Conservation (phyloP, 1,140 invertebrate genomes). For the Sycobia sp. region DNA sequence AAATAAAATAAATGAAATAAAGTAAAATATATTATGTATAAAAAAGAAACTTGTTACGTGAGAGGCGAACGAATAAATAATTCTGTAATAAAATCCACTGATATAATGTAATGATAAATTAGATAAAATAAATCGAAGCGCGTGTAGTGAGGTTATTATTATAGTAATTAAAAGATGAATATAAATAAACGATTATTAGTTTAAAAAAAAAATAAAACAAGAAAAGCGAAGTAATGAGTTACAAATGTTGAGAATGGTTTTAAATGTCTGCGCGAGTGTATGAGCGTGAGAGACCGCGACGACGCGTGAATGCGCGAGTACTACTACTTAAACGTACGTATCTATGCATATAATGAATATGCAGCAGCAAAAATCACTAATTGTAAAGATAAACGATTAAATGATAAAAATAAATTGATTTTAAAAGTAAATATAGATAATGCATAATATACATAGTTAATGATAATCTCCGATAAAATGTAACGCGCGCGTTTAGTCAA, state of each 20-base stretch:
- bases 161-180: constrained; percentile 1
- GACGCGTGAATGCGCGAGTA: background rate
- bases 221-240: background rate
- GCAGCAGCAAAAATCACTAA: background rate
- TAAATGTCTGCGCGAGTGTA: too few species aligned
- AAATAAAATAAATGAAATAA: constrained; percentile 7
- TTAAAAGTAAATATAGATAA: constrained; percentile 17
- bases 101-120: constrained; percentile 26
- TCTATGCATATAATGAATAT: background rate
- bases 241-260: too few species aligned
- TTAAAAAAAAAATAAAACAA: background rate
- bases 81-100: constrained; percentile 22
- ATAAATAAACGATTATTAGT: constrained; percentile 3
- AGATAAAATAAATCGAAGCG: constrained; percentile 28
- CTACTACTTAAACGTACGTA: too few species aligned
- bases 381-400: background rate
- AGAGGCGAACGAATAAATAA: constrained; percentile 14
- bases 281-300: background rate
- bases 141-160: background rate
- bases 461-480: too few species aligned
- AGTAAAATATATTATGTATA: constrained; percentile 15
- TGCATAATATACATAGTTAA: too few species aligned
- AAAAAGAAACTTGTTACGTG: constrained; percentile 13
- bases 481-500: background rate
- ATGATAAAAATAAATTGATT: background rate